Evolutionary conservation across 2,888 invertebrate genomes (phyloP), one percentile per base, ranked within the genome.

Genomic region (Dryadula phaetusa): DNA sequence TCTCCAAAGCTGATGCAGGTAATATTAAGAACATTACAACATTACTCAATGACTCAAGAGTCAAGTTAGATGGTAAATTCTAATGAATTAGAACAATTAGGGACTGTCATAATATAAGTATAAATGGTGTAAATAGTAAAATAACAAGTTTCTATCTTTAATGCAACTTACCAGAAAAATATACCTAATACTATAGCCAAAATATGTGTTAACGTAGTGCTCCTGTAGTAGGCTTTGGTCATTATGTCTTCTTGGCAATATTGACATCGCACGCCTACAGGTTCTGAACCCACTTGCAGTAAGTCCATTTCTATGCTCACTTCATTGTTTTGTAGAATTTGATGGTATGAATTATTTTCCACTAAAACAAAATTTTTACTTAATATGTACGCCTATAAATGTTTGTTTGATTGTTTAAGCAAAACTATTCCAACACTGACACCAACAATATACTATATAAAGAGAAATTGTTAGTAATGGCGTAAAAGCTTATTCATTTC

Each of bases 241-340:
- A 92, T 92, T 54, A 91, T 79, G 66, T 92, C 92, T 67, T 92
- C 92, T 7, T 84, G 83, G 71, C 92, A 92, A 72, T 85, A 76
- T 0, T 91, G 89, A 69, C 92, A 92, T 3, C 87, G 82, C 82
- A 92, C 87, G 14, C 92, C 92, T 25, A 92, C 87, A 0, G 92
- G 92, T 74, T 92, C 92, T 3, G 92, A 91, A 0, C 92, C 92
- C 0, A 92, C 92, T 46, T 86, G 86, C 42, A 92, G 74, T 3
- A 92, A 74, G 62, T 92, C 92, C 87, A 92, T 85, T 76, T 92
- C 92, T 18, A 92, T 87, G 69, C 77, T 83, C 52, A 86, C 85
- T 8, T 82, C 82, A 52, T 86, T 85, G 4, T 83, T 79, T 70
- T 86, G 86, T 0, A 79, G 77, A 70, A 92, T 91, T 65, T 85